phyloP scores from a whole-genome alignment of 2,888 invertebrate genomes.

The Temnothorax ravouxi region DNA sequence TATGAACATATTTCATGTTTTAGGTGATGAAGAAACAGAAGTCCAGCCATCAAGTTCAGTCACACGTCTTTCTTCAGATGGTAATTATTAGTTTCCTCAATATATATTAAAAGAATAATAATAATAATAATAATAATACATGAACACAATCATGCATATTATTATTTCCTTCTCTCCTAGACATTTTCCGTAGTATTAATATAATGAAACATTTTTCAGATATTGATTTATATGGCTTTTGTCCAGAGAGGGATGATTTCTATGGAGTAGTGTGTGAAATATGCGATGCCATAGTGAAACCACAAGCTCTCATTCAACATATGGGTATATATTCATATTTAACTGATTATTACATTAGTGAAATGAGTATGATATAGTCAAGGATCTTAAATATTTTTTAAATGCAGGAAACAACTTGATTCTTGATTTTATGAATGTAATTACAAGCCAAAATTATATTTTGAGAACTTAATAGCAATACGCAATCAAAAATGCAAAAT shows the following conservation, averaged over 20 bases:
- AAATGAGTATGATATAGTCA: background rate
- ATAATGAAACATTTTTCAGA: slow-evolving; percentile 85
- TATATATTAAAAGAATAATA: slow-evolving; percentile 9
- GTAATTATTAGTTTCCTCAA: slow-evolving; percentile 71
- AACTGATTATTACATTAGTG: background rate
- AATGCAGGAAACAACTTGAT: background rate
- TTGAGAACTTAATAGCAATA: background rate
- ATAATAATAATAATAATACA: background rate
- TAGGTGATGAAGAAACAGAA: slow-evolving; percentile 85
- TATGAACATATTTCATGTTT: slow-evolving; percentile 66
- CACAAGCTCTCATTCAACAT: slow-evolving; percentile 92
- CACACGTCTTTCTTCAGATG: slow-evolving; percentile 84
- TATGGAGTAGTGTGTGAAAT: slow-evolving; percentile 93
- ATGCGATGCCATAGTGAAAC: slow-evolving; percentile 92
- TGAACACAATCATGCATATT: background rate
- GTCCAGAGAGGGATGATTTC: slow-evolving; percentile 92
- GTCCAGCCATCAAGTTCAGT: slow-evolving; percentile 83
- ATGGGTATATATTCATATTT: slow-evolving; percentile 86
- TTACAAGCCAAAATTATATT: background rate
- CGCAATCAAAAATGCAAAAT: background rate
- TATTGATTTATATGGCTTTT: slow-evolving; percentile 92
- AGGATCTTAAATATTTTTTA: background rate
- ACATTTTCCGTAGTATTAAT: background rate
- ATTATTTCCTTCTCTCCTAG: background rate
- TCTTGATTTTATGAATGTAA: too few relatives aligned